Evolutionary conservation across 2,113 vertebrate species (phyloP).

Genomic region (Marmota monax): DNA sequence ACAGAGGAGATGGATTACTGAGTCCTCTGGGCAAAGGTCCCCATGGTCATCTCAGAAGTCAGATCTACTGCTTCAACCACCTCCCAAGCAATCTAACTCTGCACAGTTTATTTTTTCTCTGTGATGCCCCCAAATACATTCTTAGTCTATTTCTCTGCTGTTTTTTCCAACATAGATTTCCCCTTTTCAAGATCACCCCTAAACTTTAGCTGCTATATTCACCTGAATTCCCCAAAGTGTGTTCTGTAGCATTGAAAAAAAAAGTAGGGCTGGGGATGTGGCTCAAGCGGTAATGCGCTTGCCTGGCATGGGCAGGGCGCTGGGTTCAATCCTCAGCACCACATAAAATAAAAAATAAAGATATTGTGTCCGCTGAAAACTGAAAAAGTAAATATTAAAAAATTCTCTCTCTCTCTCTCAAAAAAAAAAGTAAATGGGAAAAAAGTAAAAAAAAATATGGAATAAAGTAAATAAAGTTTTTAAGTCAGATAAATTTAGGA

Average conservation of each 20-base stretch:
- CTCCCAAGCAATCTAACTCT: neutral
- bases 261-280: no score
- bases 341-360: no score
- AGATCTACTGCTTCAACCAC: no score
- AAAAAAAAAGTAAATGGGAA: no score
- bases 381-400: no score
- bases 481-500: neutral
- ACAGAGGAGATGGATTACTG: accelerated
- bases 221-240: neutral
- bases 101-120: neutral
- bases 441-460: neutral
- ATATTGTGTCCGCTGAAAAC: no score
- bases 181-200: neutral
- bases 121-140: neutral
- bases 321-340: no score
- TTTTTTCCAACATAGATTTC: conserved; percentile 3
- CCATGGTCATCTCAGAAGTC: neutral
- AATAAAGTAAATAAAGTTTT: neutral
- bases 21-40: neutral
- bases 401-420: no score
- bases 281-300: no score
- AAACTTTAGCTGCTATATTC: neutral
- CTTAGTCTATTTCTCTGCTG: neutral
- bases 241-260: neutral
- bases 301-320: no score